Conservation (phyloP, 2,888 invertebrate genomes). For the Leptinotarsa tumamoca region DNA sequence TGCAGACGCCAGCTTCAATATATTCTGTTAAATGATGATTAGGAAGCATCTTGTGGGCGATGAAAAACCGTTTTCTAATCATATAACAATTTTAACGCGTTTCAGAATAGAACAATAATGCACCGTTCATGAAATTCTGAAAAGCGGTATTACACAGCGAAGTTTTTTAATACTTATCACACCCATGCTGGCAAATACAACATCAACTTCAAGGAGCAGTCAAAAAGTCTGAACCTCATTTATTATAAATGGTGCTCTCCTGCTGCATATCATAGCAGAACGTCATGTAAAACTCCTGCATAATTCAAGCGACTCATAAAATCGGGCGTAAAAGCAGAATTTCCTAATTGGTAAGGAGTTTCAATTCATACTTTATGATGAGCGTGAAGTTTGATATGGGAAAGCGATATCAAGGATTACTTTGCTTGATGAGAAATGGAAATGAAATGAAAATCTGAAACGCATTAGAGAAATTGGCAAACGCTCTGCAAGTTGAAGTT, state of each 20-base stretch:
- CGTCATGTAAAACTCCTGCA: conserved; percentile 46
- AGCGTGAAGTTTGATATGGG: conserved; percentile 66
- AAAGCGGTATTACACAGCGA: background rate
- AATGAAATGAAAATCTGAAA: conserved; percentile 67
- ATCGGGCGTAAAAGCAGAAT: conserved; percentile 64
- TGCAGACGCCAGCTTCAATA: too few relatives aligned
- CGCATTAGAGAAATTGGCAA: conserved; percentile 67
- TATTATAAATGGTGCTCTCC: conserved; percentile 28
- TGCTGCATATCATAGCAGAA: conserved; percentile 23
- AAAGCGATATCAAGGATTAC: conserved; percentile 65
- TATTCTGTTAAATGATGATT: too few relatives aligned
- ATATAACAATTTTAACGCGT: background rate
- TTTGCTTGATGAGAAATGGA: conserved; percentile 67
- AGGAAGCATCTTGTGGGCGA: too few relatives aligned
- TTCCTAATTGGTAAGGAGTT: conserved; percentile 64
- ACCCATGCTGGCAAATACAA: conserved; percentile 14
- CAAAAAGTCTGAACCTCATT: conserved; percentile 28
- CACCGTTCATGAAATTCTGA: background rate
- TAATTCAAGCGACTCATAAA: conserved; percentile 62
- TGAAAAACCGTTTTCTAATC: too few relatives aligned
- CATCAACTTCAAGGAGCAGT: conserved; percentile 11
- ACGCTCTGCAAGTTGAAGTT: conserved; percentile 60
- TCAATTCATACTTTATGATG: conserved; percentile 62
- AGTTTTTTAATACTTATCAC: background rate
- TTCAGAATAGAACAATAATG: background rate